Conservation (phyloP, 2,797 vertebrate genomes). For the Staurois parvus region DNA sequence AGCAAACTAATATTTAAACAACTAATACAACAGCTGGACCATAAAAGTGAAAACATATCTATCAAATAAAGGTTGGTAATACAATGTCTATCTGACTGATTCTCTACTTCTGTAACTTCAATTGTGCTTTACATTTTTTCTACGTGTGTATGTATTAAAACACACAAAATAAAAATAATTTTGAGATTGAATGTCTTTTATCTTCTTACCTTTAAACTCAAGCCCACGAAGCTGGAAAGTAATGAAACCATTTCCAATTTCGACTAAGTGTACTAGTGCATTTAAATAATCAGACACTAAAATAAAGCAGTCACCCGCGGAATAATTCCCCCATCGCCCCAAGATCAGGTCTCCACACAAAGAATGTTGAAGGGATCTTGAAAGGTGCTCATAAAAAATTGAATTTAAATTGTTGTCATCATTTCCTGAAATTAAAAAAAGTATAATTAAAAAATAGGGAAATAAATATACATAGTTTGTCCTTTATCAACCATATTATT, state of each 20-base stretch:
- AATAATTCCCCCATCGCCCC: slow-evolving; percentile 96
- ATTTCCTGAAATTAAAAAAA: slow-evolving; percentile 77
- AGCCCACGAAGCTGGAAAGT: slow-evolving; percentile 88
- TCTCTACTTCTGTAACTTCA: too few species aligned
- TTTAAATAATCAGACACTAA: slow-evolving; percentile 86
- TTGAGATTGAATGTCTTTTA: too few species aligned
- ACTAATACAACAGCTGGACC: too few species aligned
- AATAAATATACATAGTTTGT: not conserved
- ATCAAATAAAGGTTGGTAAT: too few species aligned
- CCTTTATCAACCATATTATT: too few species aligned
- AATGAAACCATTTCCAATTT: slow-evolving; percentile 88
- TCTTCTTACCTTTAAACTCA: slow-evolving; percentile 85
- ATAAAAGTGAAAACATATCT: too few species aligned
- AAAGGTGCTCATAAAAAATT: slow-evolving; percentile 96
- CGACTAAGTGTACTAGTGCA: slow-evolving; percentile 87
- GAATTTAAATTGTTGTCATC: slow-evolving; percentile 97
- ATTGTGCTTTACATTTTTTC: too few species aligned
- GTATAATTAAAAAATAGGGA: not conserved
- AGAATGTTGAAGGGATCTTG: slow-evolving; percentile 91
- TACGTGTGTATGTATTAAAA: too few species aligned
- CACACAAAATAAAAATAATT: too few species aligned
- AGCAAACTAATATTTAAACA: too few species aligned
- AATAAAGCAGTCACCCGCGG: slow-evolving; percentile 81
- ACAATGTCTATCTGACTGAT: too few species aligned
- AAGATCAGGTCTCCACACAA: slow-evolving; percentile 92